A percentile compares a stretch with the other conserved stretches of the same genome.
Conservation (phyloP, 2,797 vertebrate genomes). For the Crenichthys baileyi region DNA sequence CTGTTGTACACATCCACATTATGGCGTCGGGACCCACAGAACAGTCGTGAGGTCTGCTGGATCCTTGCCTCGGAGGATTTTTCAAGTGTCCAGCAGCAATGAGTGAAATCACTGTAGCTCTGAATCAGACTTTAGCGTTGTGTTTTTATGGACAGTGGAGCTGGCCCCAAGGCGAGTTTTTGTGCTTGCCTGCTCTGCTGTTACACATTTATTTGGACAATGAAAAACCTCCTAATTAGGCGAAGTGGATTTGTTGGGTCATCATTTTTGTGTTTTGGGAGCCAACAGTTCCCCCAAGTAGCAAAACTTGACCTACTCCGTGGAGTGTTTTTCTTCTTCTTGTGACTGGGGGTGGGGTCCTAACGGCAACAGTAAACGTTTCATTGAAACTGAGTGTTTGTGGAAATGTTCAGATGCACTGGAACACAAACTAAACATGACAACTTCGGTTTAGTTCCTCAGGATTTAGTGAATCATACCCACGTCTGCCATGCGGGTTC, state of each 20-base stretch:
- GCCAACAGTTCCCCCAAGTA: constrained; percentile 6
- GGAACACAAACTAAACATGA: constrained; percentile 51
- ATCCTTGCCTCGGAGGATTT: constrained; percentile 16
- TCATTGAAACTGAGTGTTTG: constrained; percentile 19
- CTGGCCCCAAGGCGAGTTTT: background rate
- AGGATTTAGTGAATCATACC: constrained; percentile 62
- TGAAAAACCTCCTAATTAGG: constrained; percentile 5
- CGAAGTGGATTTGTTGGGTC: constrained; percentile 2
- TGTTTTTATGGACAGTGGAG: background rate
- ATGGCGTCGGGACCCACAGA: background rate
- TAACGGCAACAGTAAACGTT: constrained; percentile 37
- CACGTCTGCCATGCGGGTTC: constrained; percentile 33
- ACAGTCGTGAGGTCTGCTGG: background rate
- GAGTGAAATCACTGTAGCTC: constrained; percentile 34
- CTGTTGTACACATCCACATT: background rate
- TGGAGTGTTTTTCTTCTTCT: constrained; percentile 14
- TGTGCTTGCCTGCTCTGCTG: background rate
- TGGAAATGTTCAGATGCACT: constrained; percentile 9
- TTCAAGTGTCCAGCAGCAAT: constrained; percentile 22
- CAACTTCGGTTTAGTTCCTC: constrained; percentile 65
- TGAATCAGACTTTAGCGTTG: constrained; percentile 17
- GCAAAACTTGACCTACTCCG: background rate
- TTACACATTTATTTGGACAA: constrained; percentile 11
- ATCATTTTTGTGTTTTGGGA: background rate
- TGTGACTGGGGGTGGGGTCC: constrained; percentile 1